Percentiles rank a stretch among this genome's conserved stretches.
Conservation (phyloP, 1,140 invertebrate genomes). For the Pemphigus obesinymphae region DNA sequence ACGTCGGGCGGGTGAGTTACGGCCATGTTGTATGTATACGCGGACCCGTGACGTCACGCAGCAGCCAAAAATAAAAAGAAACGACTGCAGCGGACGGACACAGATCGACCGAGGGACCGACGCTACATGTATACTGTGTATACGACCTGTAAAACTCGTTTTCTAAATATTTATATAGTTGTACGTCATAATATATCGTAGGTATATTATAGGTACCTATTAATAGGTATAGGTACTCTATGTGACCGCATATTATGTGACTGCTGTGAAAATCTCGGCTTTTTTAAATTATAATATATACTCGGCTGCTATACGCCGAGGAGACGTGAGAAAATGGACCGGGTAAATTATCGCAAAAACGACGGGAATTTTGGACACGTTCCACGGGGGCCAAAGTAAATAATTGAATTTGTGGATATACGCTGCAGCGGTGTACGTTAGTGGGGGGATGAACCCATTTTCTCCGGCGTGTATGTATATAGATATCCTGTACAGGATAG, state of each 20-base stretch:
- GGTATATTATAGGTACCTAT: too few relatives aligned
- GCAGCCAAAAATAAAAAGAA: background rate
- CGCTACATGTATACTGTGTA: too few relatives aligned
- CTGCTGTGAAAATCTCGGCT: too few relatives aligned
- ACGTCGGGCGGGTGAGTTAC: conserved; percentile 1
- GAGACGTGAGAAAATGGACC: background rate
- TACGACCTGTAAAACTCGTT: too few relatives aligned
- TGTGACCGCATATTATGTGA: too few relatives aligned
- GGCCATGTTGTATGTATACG: conserved; percentile 4
- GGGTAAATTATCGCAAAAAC: background rate
- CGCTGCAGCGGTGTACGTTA: background rate
- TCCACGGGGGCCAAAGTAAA: conserved; percentile 10
- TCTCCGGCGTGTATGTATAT: background rate
- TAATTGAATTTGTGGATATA: conserved; percentile 24
- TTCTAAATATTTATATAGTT: too few relatives aligned
- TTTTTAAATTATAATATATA: background rate
- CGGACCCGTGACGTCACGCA: background rate
- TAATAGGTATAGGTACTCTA: too few relatives aligned
- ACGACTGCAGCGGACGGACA: background rate
- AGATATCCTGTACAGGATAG: background rate
- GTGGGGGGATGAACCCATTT: conserved; percentile 4
- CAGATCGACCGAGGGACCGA: too few relatives aligned
- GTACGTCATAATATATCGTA: too few relatives aligned
- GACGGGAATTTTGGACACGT: background rate
- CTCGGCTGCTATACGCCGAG: too few relatives aligned